These are phyloP conservation scores for Odontamblyopus rebecca DNA, from an alignment of 2,797 vertebrate genomes.

Conservation along the genomic window DNA sequence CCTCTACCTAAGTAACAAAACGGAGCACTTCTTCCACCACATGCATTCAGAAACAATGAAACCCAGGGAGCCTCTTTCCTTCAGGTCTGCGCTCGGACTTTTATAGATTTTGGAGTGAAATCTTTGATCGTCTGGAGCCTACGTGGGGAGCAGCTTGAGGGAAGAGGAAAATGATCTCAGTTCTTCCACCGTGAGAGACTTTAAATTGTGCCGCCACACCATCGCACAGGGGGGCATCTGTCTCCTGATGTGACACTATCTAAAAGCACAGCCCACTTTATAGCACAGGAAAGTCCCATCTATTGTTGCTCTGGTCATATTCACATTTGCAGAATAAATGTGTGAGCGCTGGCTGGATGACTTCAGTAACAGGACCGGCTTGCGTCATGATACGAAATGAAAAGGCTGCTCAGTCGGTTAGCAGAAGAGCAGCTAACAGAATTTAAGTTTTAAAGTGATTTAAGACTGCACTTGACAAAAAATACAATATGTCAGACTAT, in stretches of 20 bases:
- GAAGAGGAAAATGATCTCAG: conserved; percentile 3
- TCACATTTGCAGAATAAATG: background rate
- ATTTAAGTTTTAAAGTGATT: too few species aligned
- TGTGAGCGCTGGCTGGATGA: too few species aligned
- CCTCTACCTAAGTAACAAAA: too few species aligned
- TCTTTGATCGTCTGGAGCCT: background rate
- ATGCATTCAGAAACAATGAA: too few species aligned
- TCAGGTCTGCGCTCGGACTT: background rate
- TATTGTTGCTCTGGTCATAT: background rate
- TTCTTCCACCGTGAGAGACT: conserved; percentile 40
- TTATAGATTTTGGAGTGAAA: background rate
- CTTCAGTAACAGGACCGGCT: too few species aligned
- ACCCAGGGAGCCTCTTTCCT: too few species aligned
- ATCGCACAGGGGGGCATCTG: conserved; percentile 40
- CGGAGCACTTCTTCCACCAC: too few species aligned
- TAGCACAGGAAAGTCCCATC: conserved; percentile 12
- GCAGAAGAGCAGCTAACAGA: too few species aligned
- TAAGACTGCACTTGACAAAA: too few species aligned
- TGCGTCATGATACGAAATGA: too few species aligned
- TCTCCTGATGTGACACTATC: conserved; percentile 46
- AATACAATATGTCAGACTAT: too few species aligned
- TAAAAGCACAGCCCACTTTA: conserved; percentile 41
- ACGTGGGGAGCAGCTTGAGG: conserved; percentile 1
- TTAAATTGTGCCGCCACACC: conserved; percentile 36
- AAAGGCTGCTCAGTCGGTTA: too few species aligned